These are phyloP conservation scores for Alfaro cultratus DNA, from an alignment of 2,797 vertebrate species.

Conservation along the genomic window DNA sequence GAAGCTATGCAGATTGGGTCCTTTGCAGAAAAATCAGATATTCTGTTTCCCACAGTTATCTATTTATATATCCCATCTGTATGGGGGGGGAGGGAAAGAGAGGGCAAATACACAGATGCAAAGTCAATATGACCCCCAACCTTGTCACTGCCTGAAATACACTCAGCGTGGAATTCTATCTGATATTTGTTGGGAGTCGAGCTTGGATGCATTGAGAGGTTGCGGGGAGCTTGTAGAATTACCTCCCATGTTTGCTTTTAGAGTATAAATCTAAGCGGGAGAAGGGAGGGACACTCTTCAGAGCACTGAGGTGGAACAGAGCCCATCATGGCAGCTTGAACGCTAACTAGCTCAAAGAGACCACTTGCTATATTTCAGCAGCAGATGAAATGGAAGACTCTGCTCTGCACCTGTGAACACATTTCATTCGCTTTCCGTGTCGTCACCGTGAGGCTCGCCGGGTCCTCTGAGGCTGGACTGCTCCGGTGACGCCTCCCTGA, in stretches of 20 bases:
- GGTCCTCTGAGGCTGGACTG: conserved; percentile 22
- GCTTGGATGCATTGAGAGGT: conserved; percentile 65
- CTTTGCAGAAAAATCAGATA: conserved; percentile 73
- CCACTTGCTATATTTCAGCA: conserved; percentile 27
- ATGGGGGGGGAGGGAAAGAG: conserved; percentile 40
- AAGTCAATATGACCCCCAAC: conserved; percentile 75
- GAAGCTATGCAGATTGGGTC: conserved; percentile 55
- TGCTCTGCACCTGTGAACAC: conserved; percentile 48
- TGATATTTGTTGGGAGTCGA: conserved; percentile 74
- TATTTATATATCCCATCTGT: conserved; percentile 78
- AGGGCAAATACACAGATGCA: conserved; percentile 73
- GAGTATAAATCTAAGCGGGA: conserved; percentile 59
- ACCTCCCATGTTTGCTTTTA: conserved; percentile 72
- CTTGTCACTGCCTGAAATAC: conserved; percentile 66
- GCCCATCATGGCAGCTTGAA: conserved; percentile 48
- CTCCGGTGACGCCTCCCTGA: conserved; percentile 43
- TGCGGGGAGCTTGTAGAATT: conserved; percentile 73
- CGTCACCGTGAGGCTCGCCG: conserved; percentile 11
- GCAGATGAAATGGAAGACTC: conserved; percentile 39
- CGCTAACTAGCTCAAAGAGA: conserved; percentile 31
- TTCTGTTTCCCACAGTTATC: conserved; percentile 75
- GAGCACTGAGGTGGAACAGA: conserved; percentile 68
- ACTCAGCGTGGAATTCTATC: conserved; percentile 71
- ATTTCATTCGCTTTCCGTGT: conserved; percentile 33
- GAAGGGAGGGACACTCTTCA: conserved; percentile 22